Base-by-base conservation (phyloP, 2,888 invertebrate genomes). In the Ligdia adustata region DNA sequence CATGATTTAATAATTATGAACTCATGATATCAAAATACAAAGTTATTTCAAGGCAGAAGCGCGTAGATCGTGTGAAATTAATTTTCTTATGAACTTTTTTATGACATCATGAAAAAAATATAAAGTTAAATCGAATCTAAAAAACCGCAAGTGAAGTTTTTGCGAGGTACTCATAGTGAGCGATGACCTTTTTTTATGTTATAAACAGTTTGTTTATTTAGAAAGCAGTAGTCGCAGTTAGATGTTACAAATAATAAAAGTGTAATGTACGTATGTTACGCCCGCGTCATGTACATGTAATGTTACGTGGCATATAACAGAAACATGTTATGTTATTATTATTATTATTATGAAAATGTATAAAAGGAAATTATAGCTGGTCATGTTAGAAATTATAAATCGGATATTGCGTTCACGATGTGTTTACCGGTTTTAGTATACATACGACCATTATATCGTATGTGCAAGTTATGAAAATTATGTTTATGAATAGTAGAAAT, bases 351-450 rank as follows among this genome's bases (percentile, higher is more conserved):
- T n/a, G n/a, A 22, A n/a, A 52, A 37, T 55, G 48, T 49, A 43
- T 52, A 39, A 62, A 52, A 40, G 48, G 52, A 55, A 56, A 45
- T 24, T 41, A 35, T 14, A 26, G 24, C 35, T 41, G 45, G 38
- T 44, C 39, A 38, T 38, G 14, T 22, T 22, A 27, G 29, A 43
- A 13, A 7, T 26, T 16, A 33, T 4, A 15, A 46, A 33, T 38
- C 40, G 28, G 37, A 27, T 35, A 16, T 43, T n/a, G n/a, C 27
- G 16, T 20, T 26, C n/a, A n/a, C n/a, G n/a, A n/a, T 26, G 33
- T 15, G 33, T 27, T 26, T 16, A 26, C 20, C 28, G 11, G 20
- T 47, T 41, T 24, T 41, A 31, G 27, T 32, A 41, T 47, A 35
- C 29, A 41, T 47, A 35, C 46, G 31, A 41, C 9, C 20, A 20